Percentiles rank a stretch among this genome's conserved stretches.
Evolutionary conservation across 2,888 invertebrate species (phyloP).

Genomic region (Drosophila merina): DNA sequence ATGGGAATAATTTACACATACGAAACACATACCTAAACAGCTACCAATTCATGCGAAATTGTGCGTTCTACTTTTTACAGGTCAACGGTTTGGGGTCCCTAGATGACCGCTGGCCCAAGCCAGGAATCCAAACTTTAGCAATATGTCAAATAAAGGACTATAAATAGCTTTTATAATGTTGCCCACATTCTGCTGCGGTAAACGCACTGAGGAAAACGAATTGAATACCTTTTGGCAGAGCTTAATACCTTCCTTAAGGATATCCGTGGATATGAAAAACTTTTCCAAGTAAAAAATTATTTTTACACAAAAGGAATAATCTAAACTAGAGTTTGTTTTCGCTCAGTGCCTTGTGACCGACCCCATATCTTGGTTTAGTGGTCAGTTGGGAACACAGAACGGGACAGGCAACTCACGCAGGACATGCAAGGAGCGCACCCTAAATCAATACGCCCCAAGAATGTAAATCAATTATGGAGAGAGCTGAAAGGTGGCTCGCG

Average conservation of each 20-base stretch:
- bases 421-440: conserved; percentile 66
- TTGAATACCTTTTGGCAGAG: neutral
- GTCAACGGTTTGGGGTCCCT: conserved; percentile 67
- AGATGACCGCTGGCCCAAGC: conserved; percentile 34
- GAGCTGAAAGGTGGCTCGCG: conserved; percentile 53
- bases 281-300: no score
- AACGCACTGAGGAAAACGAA: conserved; percentile 13
- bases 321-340: neutral
- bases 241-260: no score
- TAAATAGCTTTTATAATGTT: conserved; percentile 57
- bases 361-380: conserved; percentile 14
- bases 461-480: conserved; percentile 74
- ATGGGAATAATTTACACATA: conserved; percentile 53
- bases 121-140: conserved; percentile 58
- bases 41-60: conserved; percentile 29
- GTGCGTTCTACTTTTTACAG: conserved; percentile 62
- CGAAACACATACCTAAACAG: conserved; percentile 37
- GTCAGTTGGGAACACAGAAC: conserved; percentile 20
- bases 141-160: conserved; percentile 61
- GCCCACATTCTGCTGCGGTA: conserved; percentile 1
- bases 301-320: no score
- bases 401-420: conserved; percentile 46
- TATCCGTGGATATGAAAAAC: no score
- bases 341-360: conserved; percentile 13
- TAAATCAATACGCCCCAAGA: conserved; percentile 66